Evolutionary conservation across 2,888 invertebrate species (phyloP), one percentile per base, ranked within the genome.

Genomic region (Idaea dimidiata): DNA sequence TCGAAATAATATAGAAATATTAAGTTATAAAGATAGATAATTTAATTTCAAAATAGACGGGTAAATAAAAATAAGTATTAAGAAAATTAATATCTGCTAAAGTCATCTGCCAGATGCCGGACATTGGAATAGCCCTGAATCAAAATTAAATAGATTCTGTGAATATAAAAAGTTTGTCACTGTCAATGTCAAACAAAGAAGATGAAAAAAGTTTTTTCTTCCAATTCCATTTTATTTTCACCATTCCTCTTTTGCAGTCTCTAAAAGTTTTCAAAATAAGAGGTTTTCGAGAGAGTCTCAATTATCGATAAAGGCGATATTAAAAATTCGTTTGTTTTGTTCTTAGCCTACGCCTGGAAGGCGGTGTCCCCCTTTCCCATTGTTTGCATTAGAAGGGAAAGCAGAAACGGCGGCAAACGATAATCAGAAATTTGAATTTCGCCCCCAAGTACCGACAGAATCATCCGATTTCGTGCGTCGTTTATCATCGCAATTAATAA

Each of bases 301-400:
- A 91, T 92, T 91, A 91, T 92, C 91, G 91, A 91, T 91, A 89
- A 91, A 91, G 89, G 84, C 89, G 90, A 91, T 91, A 92, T 92
- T 91, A 92, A 91, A 92, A 92, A 91, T 91, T 91, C 91, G 92
- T 91, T 92, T 91, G 91, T 92, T 91, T 92, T 92, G 91, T 91
- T 89, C 91, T 88, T 88, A 82, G 87, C 83, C 81, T 82, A 83
- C 85, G 88, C 88, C 80, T 82, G 81, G 81, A 82, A 85, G 85
- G 82, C 84, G 84, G 86, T 86, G 86, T 86, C 89, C 90, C 72
- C 89, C 86, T 87, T 88, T 87, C 81, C 87, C 83, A 89, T 91
- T 91, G 92, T 92, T 91, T 92, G 89, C 87, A 76, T 79, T 81
- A 81, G 86, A 82, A 86, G 87, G 84, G 85, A 85, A 85, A 85